Evolutionary conservation across 1,140 invertebrate species (phyloP).

Genomic region (Anastrepha obliqua): DNA sequence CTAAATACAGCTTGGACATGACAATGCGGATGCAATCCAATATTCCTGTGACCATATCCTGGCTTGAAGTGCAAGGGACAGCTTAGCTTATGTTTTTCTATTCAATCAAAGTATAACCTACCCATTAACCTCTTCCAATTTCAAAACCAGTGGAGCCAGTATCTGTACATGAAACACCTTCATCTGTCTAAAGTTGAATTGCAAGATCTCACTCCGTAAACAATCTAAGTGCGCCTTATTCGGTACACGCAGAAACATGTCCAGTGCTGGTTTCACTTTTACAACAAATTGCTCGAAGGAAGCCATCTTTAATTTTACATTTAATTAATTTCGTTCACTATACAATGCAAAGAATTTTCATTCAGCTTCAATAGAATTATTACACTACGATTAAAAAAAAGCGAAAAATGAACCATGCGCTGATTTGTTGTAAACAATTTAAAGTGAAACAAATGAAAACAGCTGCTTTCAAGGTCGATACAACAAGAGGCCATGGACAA

Average conservation of each 20-base stretch:
- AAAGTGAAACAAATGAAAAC: not conserved
- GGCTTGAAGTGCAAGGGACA: slow-evolving; percentile 61
- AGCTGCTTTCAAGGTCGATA: slow-evolving; percentile 2
- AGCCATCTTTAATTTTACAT: slow-evolving; percentile 60
- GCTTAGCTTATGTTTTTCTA: too few relatives aligned
- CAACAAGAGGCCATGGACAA: not conserved
- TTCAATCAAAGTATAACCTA: slow-evolving; percentile 46
- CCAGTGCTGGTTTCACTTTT: slow-evolving; percentile 73
- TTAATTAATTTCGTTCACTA: too few relatives aligned
- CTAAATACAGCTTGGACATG: slow-evolving; percentile 62
- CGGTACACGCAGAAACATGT: slow-evolving; percentile 65
- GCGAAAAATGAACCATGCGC: not conserved
- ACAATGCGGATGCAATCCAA: slow-evolving; percentile 65
- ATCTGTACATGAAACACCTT: slow-evolving; percentile 68
- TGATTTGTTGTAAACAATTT: not conserved
- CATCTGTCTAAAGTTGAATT: slow-evolving; percentile 67
- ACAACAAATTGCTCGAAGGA: slow-evolving; percentile 67
- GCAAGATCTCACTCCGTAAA: slow-evolving; percentile 63
- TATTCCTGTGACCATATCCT: slow-evolving; percentile 65
- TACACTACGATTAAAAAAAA: too few relatives aligned
- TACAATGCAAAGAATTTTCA: too few relatives aligned
- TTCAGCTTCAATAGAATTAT: too few relatives aligned
- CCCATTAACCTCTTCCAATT: slow-evolving; percentile 66
- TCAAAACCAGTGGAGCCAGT: slow-evolving; percentile 67
- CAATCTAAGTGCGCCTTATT: slow-evolving; percentile 60